These are phyloP conservation scores for Hirudo medicinalis DNA, from an alignment of 1,140 invertebrate species.

Conservation along the genomic window DNA sequence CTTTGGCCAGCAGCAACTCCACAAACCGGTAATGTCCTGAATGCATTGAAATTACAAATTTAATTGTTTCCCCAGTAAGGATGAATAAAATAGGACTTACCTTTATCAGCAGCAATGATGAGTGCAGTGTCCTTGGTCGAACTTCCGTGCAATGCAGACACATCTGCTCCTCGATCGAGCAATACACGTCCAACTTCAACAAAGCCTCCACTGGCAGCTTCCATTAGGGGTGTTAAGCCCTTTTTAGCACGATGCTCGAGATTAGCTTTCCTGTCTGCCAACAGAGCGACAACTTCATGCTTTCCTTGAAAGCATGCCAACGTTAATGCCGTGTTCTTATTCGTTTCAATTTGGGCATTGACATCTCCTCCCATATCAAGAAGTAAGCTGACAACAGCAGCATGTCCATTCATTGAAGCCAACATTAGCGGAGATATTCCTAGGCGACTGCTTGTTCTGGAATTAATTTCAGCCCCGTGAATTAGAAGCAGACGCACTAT, in stretches of 20 bases:
- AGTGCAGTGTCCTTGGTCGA: constrained; percentile 92
- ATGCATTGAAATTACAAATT: not conserved
- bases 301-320: constrained; percentile 97
- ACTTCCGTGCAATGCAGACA: constrained; percentile 95
- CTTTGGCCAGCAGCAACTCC: constrained; percentile 57
- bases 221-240: constrained; percentile 94
- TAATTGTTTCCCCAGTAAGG: not conserved
- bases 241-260: constrained; percentile 98
- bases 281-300: constrained; percentile 87
- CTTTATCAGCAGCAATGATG: constrained; percentile 97
- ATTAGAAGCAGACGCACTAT: constrained; percentile 88
- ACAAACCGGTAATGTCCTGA: constrained; percentile 84
- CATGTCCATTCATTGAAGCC: constrained; percentile 99
- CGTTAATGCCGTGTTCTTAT: constrained; percentile 93
- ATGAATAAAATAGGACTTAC: not conserved
- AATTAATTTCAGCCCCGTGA: constrained; percentile 95
- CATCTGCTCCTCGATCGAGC: constrained; percentile 89
- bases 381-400: constrained; percentile 87
- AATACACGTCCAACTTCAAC: constrained; percentile 94
- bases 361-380: constrained; percentile 97
- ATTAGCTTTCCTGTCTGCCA: constrained; percentile 91
- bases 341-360: constrained; percentile 97
- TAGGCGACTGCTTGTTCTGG: constrained; percentile 47
- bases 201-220: constrained; percentile 96
- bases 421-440: constrained; percentile 98